These are phyloP conservation scores for Grapholita molesta DNA, from an alignment of 1,140 invertebrate species.

Conservation along the genomic window DNA sequence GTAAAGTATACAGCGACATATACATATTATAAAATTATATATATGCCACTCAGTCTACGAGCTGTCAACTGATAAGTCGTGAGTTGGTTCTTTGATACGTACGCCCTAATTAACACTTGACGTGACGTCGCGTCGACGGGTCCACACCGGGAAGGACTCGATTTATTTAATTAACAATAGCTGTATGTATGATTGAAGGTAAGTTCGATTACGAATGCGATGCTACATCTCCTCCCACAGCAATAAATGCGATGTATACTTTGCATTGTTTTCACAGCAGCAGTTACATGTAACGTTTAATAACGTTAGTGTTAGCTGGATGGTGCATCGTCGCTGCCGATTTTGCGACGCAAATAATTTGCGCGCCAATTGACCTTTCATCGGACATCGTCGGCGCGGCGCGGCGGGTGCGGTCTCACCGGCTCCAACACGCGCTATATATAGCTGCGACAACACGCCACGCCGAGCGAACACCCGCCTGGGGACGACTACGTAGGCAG, in stretches of 20 bases:
- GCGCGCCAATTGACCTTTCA: conserved; percentile 77
- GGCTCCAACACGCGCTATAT: conserved; percentile 71
- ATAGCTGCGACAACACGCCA: conserved; percentile 68
- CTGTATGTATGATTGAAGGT: no score
- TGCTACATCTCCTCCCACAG: not conserved
- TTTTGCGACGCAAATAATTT: conserved; percentile 77
- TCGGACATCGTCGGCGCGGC: conserved; percentile 62
- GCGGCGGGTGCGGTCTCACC: conserved; percentile 58
- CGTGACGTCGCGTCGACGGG: conserved; percentile 2
- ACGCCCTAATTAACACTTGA: conserved; percentile 9
- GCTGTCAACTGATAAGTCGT: conserved; percentile 12
- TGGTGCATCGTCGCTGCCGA: conserved; percentile 59
- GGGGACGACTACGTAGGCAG: conserved; percentile 70
- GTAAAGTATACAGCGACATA: not conserved
- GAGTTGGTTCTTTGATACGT: conserved; percentile 11
- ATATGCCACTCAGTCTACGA: not conserved
- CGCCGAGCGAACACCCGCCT: conserved; percentile 56
- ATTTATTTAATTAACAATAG: not conserved
- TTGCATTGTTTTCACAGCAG: not conserved
- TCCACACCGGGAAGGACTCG: not conserved
- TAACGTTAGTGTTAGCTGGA: conserved; percentile 23
- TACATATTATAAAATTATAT: no score
- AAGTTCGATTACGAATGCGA: not conserved
- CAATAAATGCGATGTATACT: not conserved
- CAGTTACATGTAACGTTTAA: not conserved